Conservation (phyloP, 2,797 vertebrate species). For the Sebastes kiyomatsui region DNA sequence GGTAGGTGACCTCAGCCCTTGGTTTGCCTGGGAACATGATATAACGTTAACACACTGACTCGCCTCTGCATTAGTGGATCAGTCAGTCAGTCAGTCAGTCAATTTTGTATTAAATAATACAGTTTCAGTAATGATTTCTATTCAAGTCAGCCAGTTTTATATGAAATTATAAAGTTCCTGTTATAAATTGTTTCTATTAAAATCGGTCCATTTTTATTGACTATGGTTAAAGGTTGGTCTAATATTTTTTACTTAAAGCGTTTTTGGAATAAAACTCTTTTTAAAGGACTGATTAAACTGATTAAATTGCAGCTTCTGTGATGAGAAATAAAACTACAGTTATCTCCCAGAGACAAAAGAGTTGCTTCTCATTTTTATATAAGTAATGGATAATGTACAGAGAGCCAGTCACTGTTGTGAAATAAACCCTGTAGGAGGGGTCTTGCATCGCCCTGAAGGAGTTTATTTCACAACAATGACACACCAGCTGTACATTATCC, state of each 20-base stretch:
- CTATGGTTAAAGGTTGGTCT: neutral
- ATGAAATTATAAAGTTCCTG: slow-evolving; percentile 38
- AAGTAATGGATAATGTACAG: neutral
- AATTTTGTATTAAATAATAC: slow-evolving; percentile 40
- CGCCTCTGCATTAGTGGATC: slow-evolving; percentile 3
- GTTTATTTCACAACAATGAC: too few relatives aligned
- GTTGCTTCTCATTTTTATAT: neutral
- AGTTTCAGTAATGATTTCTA: slow-evolving; percentile 19
- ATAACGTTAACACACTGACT: neutral
- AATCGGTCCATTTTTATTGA: neutral
- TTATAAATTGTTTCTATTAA: slow-evolving; percentile 24
- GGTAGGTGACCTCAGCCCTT: slow-evolving; percentile 6
- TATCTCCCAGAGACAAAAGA: neutral
- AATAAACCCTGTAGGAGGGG: too few relatives aligned
- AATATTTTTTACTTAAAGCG: slow-evolving; percentile 1
- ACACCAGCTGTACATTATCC: too few relatives aligned
- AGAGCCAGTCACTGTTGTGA: too few relatives aligned
- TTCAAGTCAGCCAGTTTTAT: slow-evolving; percentile 32
- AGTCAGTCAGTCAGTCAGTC: neutral
- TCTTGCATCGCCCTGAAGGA: too few relatives aligned
- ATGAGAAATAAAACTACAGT: neutral
- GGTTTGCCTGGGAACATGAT: neutral
- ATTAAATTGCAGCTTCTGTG: neutral
- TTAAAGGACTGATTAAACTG: slow-evolving; percentile 19
- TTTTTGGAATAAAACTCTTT: slow-evolving; percentile 32